Percentiles rank a stretch among this genome's conserved stretches.
These are phyloP conservation scores for Leptogaster cylindrica DNA, from an alignment of 2,888 invertebrate genomes.

Conservation along the genomic window DNA sequence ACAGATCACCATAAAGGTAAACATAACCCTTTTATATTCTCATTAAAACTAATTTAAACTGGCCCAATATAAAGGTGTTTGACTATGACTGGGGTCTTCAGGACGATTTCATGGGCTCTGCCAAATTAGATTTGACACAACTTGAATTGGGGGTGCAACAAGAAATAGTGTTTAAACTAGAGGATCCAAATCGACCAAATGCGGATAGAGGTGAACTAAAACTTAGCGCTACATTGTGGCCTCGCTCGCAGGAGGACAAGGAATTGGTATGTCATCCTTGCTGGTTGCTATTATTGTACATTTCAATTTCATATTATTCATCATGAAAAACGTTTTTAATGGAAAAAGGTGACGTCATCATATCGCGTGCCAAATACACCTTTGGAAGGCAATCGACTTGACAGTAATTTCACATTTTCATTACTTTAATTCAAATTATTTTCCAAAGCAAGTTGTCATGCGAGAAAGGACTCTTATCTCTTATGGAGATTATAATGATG, in stretches of 20 bases:
- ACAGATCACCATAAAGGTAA: slow-evolving; percentile 84
- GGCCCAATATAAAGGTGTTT: slow-evolving; percentile 71
- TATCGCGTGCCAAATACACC: slow-evolving; percentile 10
- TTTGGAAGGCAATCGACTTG: background rate
- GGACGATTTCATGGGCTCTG: slow-evolving; percentile 98
- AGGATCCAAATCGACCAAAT: slow-evolving; percentile 74
- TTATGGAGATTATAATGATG: no score
- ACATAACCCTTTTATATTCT: background rate
- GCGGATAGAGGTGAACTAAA: slow-evolving; percentile 83
- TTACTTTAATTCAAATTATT: no score
- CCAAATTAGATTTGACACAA: slow-evolving; percentile 81
- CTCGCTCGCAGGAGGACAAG: slow-evolving; percentile 92
- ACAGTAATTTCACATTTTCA: background rate
- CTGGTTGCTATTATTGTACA: no score
- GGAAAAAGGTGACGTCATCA: background rate
- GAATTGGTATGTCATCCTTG: no score
- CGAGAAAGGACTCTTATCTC: no score
- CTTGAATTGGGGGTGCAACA: slow-evolving; percentile 78
- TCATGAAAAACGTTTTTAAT: background rate
- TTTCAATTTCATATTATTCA: background rate
- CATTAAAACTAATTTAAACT: background rate
- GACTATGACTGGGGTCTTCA: slow-evolving; percentile 97
- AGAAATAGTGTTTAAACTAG: slow-evolving; percentile 80
- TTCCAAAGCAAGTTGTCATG: no score
- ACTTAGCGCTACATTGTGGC: slow-evolving; percentile 84